Evolutionary conservation across 2,797 vertebrate species (phyloP).

Genomic region (Naso thynnoides): DNA sequence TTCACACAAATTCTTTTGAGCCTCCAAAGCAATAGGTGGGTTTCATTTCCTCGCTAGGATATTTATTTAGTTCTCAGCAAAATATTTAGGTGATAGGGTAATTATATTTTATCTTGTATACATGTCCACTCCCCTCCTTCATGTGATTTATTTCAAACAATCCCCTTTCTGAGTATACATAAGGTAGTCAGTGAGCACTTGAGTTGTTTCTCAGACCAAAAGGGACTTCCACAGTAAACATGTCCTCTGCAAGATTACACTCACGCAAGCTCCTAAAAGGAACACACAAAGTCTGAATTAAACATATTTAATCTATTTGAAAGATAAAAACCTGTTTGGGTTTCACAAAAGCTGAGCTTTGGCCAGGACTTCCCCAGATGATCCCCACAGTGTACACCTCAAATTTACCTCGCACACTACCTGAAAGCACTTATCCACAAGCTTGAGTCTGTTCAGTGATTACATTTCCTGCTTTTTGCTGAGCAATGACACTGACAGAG

Average conservation of each 20-base stretch:
- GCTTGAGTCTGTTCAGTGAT: conserved; percentile 53
- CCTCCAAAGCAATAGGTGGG: conserved; percentile 59
- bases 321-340: conserved; percentile 60
- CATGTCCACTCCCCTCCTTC: conserved; percentile 78
- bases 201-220: conserved; percentile 72
- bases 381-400: conserved; percentile 53
- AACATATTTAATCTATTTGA: conserved; percentile 66
- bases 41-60: conserved; percentile 75
- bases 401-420: conserved; percentile 57
- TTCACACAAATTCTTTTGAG: conserved; percentile 62
- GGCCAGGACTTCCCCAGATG: conserved; percentile 41
- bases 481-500: conserved; percentile 59
- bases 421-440: conserved; percentile 59
- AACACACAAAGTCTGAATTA: conserved; percentile 65
- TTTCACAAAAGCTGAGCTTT: conserved; percentile 54
- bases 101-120: conserved; percentile 85
- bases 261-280: conserved; percentile 72
- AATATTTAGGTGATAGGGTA: conserved; percentile 84
- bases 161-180: conserved; percentile 76
- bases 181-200: conserved; percentile 80
- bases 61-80: conserved; percentile 82
- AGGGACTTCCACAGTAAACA: conserved; percentile 77
- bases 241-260: conserved; percentile 62
- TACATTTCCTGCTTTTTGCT: conserved; percentile 66
- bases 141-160: conserved; percentile 84